Conservation (phyloP, 2,888 invertebrate species). For the Prosapia bicincta region DNA sequence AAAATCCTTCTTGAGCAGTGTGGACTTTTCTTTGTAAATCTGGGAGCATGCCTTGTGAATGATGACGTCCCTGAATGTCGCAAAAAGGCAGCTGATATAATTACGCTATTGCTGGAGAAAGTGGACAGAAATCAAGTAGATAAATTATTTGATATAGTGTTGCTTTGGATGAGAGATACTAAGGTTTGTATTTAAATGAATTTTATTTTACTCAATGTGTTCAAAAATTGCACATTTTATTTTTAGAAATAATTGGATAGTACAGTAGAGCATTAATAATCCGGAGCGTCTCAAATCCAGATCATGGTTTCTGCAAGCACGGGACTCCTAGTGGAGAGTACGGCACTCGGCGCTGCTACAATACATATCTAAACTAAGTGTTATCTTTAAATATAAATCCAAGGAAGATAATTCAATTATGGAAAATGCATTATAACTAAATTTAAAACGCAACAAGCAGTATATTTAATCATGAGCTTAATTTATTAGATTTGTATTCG, state of each 20-base stretch:
- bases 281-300: too few relatives aligned
- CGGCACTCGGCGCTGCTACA: not conserved
- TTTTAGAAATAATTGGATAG: too few relatives aligned
- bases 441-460: too few relatives aligned
- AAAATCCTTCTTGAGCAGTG: slow-evolving; percentile 57
- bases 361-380: too few relatives aligned
- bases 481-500: too few relatives aligned
- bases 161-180: slow-evolving; percentile 64
- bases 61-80: slow-evolving; percentile 76
- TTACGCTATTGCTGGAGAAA: slow-evolving; percentile 60
- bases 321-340: not conserved
- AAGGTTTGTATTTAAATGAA: slow-evolving; percentile 54
- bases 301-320: too few relatives aligned
- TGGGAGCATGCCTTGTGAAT: slow-evolving; percentile 76
- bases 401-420: too few relatives aligned
- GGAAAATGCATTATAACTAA: too few relatives aligned
- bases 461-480: too few relatives aligned
- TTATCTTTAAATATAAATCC: too few relatives aligned
- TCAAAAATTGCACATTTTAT: not conserved
- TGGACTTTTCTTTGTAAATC: slow-evolving; percentile 66
- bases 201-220: too few relatives aligned
- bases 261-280: too few relatives aligned
- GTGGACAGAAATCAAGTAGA: slow-evolving; percentile 56
- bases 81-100: slow-evolving; percentile 65
- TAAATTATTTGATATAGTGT: slow-evolving; percentile 66